A percentile compares a stretch with the other conserved stretches of the same genome.
These are phyloP conservation scores for Urocolius indicus DNA, from an alignment of 2,113 vertebrate genomes.

Conservation along the genomic window DNA sequence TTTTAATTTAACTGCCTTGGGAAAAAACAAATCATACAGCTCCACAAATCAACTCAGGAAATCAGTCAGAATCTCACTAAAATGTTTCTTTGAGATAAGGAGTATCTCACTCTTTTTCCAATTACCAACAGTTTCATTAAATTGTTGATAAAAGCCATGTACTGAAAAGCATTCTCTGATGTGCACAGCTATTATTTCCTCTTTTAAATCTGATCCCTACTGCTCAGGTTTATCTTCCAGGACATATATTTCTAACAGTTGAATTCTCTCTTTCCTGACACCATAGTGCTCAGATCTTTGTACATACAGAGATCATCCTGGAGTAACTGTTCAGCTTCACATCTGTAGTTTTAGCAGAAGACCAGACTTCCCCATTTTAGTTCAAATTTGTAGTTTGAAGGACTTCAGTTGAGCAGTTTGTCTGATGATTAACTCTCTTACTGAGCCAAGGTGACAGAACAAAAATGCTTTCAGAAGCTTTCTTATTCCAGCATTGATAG, in stretches of 20 bases:
- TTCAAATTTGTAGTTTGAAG: background rate
- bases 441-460: background rate
- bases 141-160: background rate
- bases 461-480: background rate
- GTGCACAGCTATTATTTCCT: background rate
- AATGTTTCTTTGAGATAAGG: background rate
- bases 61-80: background rate
- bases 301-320: background rate
- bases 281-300: background rate
- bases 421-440: background rate
- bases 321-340: background rate
- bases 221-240: background rate
- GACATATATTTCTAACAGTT: background rate
- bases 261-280: background rate
- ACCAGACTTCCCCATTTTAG: background rate
- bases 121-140: background rate
- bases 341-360: background rate
- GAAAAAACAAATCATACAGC: background rate
- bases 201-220: background rate
- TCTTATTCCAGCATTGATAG: background rate
- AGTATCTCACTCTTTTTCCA: background rate
- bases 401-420: background rate
- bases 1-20: background rate
- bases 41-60: background rate
- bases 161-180: background rate